Conservation (phyloP, 2,797 vertebrate genomes). For the Darevskia nairensis region DNA sequence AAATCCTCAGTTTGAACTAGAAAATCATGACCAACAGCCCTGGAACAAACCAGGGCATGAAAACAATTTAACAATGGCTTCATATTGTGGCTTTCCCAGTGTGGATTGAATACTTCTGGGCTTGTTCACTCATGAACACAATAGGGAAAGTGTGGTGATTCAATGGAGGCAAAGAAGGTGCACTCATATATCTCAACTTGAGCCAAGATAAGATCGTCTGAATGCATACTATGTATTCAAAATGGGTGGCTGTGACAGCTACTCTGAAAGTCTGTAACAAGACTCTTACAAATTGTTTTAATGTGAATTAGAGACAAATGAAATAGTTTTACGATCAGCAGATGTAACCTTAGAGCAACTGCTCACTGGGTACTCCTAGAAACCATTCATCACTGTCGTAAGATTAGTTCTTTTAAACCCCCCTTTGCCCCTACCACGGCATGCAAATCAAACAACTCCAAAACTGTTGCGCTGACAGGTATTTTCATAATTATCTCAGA, state of each 20-base stretch:
- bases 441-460: constrained; percentile 26
- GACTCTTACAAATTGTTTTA: constrained; percentile 44
- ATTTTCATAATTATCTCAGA: background rate
- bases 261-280: constrained; percentile 31
- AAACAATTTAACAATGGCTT: no score
- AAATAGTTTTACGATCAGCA: constrained; percentile 21
- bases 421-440: background rate
- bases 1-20: no score
- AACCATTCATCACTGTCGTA: constrained; percentile 36
- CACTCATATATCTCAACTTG: no score
- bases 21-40: no score
- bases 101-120: no score
- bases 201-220: no score
- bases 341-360: constrained; percentile 21
- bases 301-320: constrained; percentile 31
- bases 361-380: background rate
- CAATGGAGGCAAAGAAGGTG: no score
- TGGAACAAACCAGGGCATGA: no score
- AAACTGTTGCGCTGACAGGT: constrained; percentile 1
- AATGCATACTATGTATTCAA: background rate
- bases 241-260: constrained; percentile 25
- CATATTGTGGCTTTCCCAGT: no score
- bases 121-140: no score
- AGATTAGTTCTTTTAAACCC: constrained; percentile 12
- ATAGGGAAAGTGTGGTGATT: no score